Conservation (phyloP, 2,888 invertebrate genomes). For the Griposia aprilina region DNA sequence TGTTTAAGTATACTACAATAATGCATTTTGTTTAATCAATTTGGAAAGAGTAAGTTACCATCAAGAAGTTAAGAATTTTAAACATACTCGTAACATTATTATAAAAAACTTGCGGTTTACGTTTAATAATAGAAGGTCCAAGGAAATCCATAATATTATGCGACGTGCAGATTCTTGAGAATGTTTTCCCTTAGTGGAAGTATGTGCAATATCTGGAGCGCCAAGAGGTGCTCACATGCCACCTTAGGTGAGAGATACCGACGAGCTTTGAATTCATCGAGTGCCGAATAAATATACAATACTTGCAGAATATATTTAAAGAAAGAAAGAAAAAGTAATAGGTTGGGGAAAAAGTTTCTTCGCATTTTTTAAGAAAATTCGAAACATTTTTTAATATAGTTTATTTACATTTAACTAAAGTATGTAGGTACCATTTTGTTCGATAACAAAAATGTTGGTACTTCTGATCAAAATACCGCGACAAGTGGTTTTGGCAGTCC, state of each 20-base stretch:
- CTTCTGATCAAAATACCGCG: no score
- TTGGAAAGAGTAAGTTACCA: background rate
- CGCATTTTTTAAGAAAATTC: no score
- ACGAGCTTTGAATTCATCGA: slow-evolving; percentile 10
- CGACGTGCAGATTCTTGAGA: slow-evolving; percentile 30
- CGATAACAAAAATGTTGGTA: no score
- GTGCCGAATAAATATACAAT: slow-evolving; percentile 1
- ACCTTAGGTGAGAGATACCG: slow-evolving; percentile 8
- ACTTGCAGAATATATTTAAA: background rate
- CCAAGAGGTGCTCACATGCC: slow-evolving; percentile 27
- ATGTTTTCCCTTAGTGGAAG: slow-evolving; percentile 31
- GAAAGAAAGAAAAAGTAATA: no score
- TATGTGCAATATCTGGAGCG: slow-evolving; percentile 39
- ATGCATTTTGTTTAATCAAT: fast-evolving
- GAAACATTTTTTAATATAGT: no score
- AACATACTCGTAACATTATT: background rate
- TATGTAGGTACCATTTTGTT: no score
- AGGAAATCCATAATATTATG: slow-evolving; percentile 28
- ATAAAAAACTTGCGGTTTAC: background rate
- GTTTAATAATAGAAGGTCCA: background rate
- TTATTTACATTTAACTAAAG: no score
- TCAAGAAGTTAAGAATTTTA: background rate
- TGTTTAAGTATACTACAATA: background rate
- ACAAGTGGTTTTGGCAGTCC: no score
- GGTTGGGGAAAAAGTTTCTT: no score